Percentiles rank a stretch among this genome's conserved stretches.
phyloP scores from a whole-genome alignment of 1,140 invertebrate species.

The Dendroctonus valens region DNA sequence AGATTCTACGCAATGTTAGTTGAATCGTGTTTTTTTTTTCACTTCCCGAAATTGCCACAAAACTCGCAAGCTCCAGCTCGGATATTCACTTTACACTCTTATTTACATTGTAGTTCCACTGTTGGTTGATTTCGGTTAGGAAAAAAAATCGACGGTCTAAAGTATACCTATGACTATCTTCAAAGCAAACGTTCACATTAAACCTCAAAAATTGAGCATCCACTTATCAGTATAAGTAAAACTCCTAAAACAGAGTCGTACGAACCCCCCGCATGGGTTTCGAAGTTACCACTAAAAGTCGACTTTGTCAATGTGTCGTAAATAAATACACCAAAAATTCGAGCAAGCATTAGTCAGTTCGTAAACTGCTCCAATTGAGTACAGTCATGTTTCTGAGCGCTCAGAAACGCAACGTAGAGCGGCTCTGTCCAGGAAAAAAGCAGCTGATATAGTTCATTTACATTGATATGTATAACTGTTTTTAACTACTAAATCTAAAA shows the following conservation, averaged over 20 bases:
- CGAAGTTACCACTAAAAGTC: constrained; percentile 5
- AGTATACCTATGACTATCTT: too few species aligned
- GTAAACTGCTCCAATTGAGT: not conserved
- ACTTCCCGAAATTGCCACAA: too few species aligned
- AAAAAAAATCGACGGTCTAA: too few species aligned
- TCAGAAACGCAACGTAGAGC: not conserved
- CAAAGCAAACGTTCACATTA: too few species aligned
- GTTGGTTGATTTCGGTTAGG: too few species aligned
- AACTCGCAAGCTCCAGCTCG: too few species aligned
- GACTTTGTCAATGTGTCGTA: not conserved
- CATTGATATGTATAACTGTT: constrained; percentile 39
- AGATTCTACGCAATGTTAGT: too few species aligned
- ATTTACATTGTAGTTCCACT: too few species aligned
- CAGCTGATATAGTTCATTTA: constrained; percentile 25
- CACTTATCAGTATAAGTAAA: constrained; percentile 9
- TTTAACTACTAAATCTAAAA: constrained; percentile 25
- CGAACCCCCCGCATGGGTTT: not conserved
- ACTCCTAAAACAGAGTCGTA: constrained; percentile 23
- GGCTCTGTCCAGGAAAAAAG: constrained; percentile 6
- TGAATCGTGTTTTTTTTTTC: too few species aligned
- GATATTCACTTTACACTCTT: too few species aligned
- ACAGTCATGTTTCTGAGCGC: constrained; percentile 1
- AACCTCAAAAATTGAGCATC: constrained; percentile 11
- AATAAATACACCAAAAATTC: constrained; percentile 9
- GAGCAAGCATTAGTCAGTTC: too few species aligned